Base-by-base conservation (phyloP, 2,797 vertebrate genomes). In the Phoxinus dragarum region DNA sequence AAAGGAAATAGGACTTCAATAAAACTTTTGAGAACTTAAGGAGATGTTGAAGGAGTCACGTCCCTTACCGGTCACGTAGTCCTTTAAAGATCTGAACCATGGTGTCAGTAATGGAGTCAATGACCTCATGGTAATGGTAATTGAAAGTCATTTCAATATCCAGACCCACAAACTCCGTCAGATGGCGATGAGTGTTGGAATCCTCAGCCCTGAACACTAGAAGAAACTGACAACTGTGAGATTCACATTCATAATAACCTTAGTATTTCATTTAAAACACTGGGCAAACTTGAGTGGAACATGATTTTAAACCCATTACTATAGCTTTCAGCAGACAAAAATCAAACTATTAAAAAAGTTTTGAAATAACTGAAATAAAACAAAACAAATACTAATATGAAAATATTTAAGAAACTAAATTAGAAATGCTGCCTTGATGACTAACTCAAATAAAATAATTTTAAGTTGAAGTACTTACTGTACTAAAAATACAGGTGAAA, bases 81-180 rank as follows among this genome's bases (percentile, higher is more conserved):
- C 98, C 98, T 93, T 98, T 99, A 94, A 99, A 99, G 94, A 99
- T 99, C 91, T 98, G 97, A 86, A 99, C 98, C 96, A 99, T 95
- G 82, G 98, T 98, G 90, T 98, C 96, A 23, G 98, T 98, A 94
- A 99, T 99, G 88, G 97, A 97, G 92, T 98, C 97, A 10, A 99
- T 94, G 89, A 99, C 98, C 93, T 99, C 98, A 54, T 99, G 98
- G 93, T 99, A 99, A 92, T 99, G 98, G 89, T 99, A 99, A 94
- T 95, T 97, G 93, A 99, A 99, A 82, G 97, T 95, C 98, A 99
- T 97, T 95, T 99, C 98, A 89, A 99, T 99, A 95, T 99, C 98
- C 96, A 99, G 95, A 87, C 98, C 98, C 91, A 99, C 98, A 93
- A 99, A 99, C 93, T 99, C 98, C 0, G 98, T 99, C 93, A 99